Evolutionary conservation across 2,113 vertebrate genomes (phyloP), one percentile per base, ranked within the genome.

Genomic region (Gopherus flavomarginatus): DNA sequence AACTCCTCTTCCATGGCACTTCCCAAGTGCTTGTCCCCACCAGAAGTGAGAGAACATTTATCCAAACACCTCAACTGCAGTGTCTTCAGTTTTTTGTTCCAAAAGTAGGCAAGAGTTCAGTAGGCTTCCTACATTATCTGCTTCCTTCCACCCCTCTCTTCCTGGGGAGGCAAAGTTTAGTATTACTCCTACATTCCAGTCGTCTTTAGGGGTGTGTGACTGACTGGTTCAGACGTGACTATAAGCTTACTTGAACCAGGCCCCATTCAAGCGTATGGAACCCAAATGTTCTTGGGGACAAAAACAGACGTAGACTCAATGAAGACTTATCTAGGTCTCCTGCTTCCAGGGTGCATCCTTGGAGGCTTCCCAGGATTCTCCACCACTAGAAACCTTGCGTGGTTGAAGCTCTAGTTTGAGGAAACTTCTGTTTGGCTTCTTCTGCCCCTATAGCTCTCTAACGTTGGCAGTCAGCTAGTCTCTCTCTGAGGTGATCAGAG

Each of bases 181-280:
- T 21, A 11, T 0, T 0, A 11, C 24, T 69, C 11, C 21, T 22
- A 57, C 3, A 12, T 83, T 38, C 57, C 29, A 72, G 82, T 35
- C 35, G 79, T 57, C 35, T 6, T 53, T 78, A 81, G 85, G 53
- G 1, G 38, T 52, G 4, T 21, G 50, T 22, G 8, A 47, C 87
- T 22, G 11, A 50, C 87, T 22, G 11, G 35, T 83, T 81, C 35
- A 77, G 44, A 16, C 29, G 16, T 72, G 26, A 1, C 14, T 13
- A 10, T 9, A 21, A 11, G n/a, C 11, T 42, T 77, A 2, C 22
- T 42, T 26, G n/a, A 27, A 44, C 38, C 22, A 24, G 42, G 75
- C 8, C 24, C 22, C 24, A 47, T 47, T 27, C 75, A 77, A 8
- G 75, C 22, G 1, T 44, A 27, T 27, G 24, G 38, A 47, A 44